These are phyloP conservation scores for Anoplopoma fimbria DNA, from an alignment of 2,113 vertebrate genomes.

Conservation along the genomic window DNA sequence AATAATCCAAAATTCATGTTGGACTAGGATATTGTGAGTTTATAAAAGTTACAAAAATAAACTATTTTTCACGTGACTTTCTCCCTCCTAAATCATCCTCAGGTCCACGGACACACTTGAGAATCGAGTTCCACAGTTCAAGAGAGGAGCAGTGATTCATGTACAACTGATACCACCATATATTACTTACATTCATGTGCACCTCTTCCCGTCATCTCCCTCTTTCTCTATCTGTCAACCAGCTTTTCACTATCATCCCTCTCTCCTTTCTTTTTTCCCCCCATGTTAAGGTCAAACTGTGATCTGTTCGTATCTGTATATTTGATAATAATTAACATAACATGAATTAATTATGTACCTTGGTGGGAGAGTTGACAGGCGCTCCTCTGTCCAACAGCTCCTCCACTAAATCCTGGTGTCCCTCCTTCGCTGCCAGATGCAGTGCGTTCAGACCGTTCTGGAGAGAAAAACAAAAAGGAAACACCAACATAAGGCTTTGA, in stretches of 20 bases:
- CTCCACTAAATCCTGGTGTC: conserved; percentile 94
- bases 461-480: conserved; percentile 37
- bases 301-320: neutral
- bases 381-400: conserved; percentile 95
- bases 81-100: neutral
- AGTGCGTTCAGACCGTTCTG: conserved; percentile 98
- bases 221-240: neutral
- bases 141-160: conserved; percentile 33
- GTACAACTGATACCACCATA: conserved; percentile 14
- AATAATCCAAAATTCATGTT: neutral
- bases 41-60: neutral
- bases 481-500: neutral
- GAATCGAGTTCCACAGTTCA: conserved; percentile 34
- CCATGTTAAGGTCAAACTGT: neutral
- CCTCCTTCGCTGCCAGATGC: conserved; percentile 97
- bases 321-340: neutral
- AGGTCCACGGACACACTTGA: neutral
- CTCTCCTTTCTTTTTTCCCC: neutral
- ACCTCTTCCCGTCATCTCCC: neutral
- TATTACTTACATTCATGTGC: neutral
- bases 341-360: conserved; percentile 84
- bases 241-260: neutral
- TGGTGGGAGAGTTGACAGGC: conserved; percentile 93
- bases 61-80: neutral
- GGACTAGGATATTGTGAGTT: neutral